Evolutionary conservation across 2,888 invertebrate species (phyloP), one percentile per base, ranked within the genome.

Genomic region (Eristalis tenax): DNA sequence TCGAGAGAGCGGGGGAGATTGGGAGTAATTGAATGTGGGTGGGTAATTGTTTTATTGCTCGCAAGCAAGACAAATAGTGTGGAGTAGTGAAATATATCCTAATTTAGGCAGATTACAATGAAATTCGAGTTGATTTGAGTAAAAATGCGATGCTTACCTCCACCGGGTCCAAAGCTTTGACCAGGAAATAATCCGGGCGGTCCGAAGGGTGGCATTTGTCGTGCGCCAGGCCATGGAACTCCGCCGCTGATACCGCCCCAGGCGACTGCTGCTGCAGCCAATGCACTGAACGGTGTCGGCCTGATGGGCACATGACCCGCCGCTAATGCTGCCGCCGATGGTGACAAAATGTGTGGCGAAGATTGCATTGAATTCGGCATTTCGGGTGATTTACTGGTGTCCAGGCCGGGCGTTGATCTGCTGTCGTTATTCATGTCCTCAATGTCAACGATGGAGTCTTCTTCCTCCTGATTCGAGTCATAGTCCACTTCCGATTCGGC

Each of bases 361-460:
- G 91, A 88, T 1, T 89, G 87, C 90, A 91, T 90, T 90, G 92
- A 90, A 8, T 90, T 83, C 23, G 90, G 90, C 80, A 88, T 89
- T 50, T 91, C 92, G 22, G 92, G 90, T 3, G 93, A 91, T 89
- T 93, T 93, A 89, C 91, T 92, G 88, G 91, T 91, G 79, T 93
- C 92, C 56, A 93, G 83, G 40, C 93, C 93, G 32, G 93, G 93
- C 23, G 93, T 93, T 68, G 93, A 93, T 77, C 93, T 91, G 38
- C 91, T 91, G 75, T 95, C 95, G 84, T 95, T 94, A 90, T 95
- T 95, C 90, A 96, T 93, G 90, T 97, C 97, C 92, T 97, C 97
- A 15, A 97, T 97, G 91, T 97, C 97, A 15, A 97, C 96, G 79
- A 96, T 96, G 6, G 96, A 96, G 90, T 96, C 93, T 84, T 93